Base-by-base conservation (phyloP, 2,888 invertebrate species). In the Megaustenia siamemsis region DNA sequence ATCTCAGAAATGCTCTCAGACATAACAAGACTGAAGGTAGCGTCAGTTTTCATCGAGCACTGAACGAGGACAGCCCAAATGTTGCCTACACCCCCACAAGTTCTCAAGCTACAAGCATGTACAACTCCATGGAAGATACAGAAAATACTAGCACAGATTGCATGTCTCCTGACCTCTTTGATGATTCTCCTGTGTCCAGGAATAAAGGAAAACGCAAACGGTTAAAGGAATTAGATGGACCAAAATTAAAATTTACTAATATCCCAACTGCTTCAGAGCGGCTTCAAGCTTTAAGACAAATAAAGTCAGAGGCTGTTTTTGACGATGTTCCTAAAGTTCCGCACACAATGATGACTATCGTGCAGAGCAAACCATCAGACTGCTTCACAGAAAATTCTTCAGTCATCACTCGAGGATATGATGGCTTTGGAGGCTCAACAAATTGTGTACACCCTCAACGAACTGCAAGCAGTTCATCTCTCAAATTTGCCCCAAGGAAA, bases 341-440 rank as follows among this genome's bases (percentile, higher is more conserved):
- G 21, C 40, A 86, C 35, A 80, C 88, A 15, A 84, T 84, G 53
- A 86, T 91, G 82, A 91, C 90, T 84, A 92, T 92, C 49, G 90
- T 92, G 83, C 90, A 89, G 86, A 91, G 90, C 32, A 82, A 87
- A 40, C 40, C 82, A 18, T 86, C 82, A 12, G 82, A 81, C 56
- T 82, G 49, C 84, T 86, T 68, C 84, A 87, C 40, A 76, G 86
- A 35, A 84, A 85, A 45, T 85, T 85, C 49, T 89, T 90, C 83
- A 86, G 87, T 89, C 5, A 87, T 90, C n/a, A 87, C 90, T 38
- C 89, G 90, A 84, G 91, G 91, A 4, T 91, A 89, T 79, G 90
- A 92, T 86, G 92, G 92, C 18, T 84, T 92, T n/a, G 92, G 92
- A 38, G 90, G 91, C 15, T 90, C 91, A 38, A 90, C 89, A n/a